phyloP scores from a whole-genome alignment of 2,113 vertebrate genomes.

The Neopipo cinnamomea region DNA sequence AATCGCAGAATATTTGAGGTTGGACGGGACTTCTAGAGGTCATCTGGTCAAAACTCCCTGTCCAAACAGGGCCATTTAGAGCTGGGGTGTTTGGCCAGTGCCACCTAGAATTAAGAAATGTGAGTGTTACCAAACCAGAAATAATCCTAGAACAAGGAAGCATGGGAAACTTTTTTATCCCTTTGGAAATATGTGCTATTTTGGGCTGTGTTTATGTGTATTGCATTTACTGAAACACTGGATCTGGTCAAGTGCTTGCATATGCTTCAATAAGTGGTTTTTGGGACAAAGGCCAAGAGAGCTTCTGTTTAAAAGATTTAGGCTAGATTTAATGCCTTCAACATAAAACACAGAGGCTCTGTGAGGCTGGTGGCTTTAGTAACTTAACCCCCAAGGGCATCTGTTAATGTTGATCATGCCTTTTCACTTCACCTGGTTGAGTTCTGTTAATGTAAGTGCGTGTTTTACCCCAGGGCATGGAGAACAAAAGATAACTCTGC shows the following conservation, averaged over 20 bases:
- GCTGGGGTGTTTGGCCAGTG: rapidly evolving
- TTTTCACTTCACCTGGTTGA: not conserved
- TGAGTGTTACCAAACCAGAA: not conserved
- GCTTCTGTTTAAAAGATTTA: not conserved
- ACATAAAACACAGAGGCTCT: not conserved
- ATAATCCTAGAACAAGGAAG: not conserved
- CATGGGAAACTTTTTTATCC: not conserved
- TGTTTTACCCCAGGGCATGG: not conserved
- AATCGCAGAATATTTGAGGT: not conserved
- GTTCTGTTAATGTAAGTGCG: not conserved
- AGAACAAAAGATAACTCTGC: not conserved
- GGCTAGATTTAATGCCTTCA: not conserved
- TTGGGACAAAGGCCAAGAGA: not conserved
- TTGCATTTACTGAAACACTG: not conserved
- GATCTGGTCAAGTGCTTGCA: not conserved
- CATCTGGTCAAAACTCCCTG: rapidly evolving
- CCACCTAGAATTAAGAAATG: not conserved
- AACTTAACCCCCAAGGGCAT: not conserved
- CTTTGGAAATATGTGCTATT: not conserved
- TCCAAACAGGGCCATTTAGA: not conserved
- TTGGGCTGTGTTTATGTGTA: rapidly evolving
- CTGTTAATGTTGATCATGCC: not conserved
- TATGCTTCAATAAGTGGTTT: not conserved
- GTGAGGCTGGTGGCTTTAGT: not conserved
- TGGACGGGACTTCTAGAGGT: not conserved